Base-by-base conservation (phyloP, 2,888 invertebrate species). In the Laspeyria flexula region DNA sequence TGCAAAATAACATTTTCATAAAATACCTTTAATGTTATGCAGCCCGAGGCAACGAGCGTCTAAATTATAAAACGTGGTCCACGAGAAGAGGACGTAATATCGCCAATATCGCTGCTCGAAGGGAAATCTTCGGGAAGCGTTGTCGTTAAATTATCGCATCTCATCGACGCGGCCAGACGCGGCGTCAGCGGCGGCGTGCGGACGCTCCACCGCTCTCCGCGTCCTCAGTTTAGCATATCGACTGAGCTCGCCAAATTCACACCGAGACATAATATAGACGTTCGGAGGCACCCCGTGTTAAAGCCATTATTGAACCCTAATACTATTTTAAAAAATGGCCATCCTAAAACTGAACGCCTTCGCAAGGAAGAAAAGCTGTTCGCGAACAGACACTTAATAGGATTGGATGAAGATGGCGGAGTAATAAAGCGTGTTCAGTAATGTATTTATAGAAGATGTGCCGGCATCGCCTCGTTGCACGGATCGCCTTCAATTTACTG, bases 401-500 rank as follows among this genome's bases (percentile, higher is more conserved):
- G 90, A 92, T 92, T 89, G 88, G 86, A 89, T 85, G 84, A 87
- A 85, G 88, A 88, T 85, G 85, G 88, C 83, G 76, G 77, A 90
- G 90, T 90, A 89, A 90, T 89, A 90, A 90, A 89, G 84, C 88
- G 88, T 89, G 90, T 91, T 88, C 87, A 65, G 74, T 90, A 91
- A 90, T 89, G 88, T 90, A 87, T 90, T 90, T 91, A 90, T 86
- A 82, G 83, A 79, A 81, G 84, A 85, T 83, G 76, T 82, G 77
- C 81, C 77, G 78, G 73, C 79, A 77, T 73, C 73, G 77, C 73
- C 70, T 73, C 77, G 75, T 70, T 79, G 79, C 80, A 75, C 73
- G 75, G 82, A 82, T 86, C 83, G 81, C 78, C 84, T 86, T 75
- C 83, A 81, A 84, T 87, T 86, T 86, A 79, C 79, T 79, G 75